phyloP scores from a whole-genome alignment of 2,113 vertebrate genomes.

The Malurus cyaneus region DNA sequence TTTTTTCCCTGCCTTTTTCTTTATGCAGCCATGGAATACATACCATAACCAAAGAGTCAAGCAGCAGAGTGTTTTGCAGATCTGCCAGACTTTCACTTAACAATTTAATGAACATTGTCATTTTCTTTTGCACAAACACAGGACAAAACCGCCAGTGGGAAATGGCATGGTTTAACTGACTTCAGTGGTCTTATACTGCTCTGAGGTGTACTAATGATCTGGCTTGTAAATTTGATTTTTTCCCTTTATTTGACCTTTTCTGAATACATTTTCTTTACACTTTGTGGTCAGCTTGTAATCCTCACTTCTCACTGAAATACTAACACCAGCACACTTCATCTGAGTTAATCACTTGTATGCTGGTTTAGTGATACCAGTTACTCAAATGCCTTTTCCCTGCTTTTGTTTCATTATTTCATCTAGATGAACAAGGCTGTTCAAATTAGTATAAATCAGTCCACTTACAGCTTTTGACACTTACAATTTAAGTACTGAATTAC shows the following conservation, averaged over 20 bases:
- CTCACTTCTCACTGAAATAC: not conserved
- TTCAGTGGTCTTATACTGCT: not conserved
- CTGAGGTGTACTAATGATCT: not conserved
- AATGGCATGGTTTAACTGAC: not conserved
- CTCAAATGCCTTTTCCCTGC: not conserved
- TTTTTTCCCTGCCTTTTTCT: not conserved
- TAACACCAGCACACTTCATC: not conserved
- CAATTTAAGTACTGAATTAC: conserved; percentile 8
- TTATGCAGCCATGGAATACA: conserved; percentile 39
- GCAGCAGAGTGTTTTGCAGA: not conserved
- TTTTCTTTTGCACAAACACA: not conserved
- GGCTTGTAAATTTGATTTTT: not conserved
- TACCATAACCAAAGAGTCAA: not conserved
- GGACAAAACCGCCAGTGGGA: not conserved
- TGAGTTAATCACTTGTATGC: not conserved
- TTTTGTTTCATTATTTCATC: conserved; percentile 18
- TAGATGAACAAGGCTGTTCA: not conserved
- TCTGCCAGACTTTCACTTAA: not conserved
- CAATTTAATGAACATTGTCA: not conserved
- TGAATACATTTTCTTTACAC: not conserved
- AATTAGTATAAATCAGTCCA: conserved; percentile 33
- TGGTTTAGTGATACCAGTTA: not conserved
- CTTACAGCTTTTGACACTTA: conserved; percentile 6
- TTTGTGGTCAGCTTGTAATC: not conserved
- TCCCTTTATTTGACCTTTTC: not conserved